These are phyloP conservation scores for Scleropages formosus DNA, from an alignment of 2,797 vertebrate genomes.

Conservation along the genomic window DNA sequence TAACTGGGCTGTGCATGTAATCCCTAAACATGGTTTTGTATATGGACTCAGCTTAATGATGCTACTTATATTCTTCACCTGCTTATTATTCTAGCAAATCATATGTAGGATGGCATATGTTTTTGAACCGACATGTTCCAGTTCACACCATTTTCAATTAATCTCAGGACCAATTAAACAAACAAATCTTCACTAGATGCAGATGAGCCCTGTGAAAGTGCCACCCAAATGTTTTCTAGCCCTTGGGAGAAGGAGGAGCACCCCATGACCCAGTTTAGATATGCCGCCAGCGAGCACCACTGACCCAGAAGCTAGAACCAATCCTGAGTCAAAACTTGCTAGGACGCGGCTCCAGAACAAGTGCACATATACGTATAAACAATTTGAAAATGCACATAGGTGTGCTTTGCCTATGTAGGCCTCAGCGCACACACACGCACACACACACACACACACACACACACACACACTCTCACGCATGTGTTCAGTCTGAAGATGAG, in stretches of 20 bases:
- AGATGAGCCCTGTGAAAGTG: not conserved
- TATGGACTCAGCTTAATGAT: not conserved
- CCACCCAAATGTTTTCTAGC: not conserved
- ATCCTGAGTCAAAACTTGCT: slow-evolving; percentile 45
- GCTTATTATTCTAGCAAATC: not conserved
- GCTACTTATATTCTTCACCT: not conserved
- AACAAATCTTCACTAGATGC: not conserved
- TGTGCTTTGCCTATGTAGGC: slow-evolving; percentile 57
- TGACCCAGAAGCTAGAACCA: slow-evolving; percentile 34
- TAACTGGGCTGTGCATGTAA: slow-evolving; percentile 10
- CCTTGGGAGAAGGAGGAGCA: slow-evolving; percentile 36
- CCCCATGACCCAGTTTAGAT: slow-evolving; percentile 39
- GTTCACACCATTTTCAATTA: slow-evolving; percentile 8
- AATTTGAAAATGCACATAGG: slow-evolving; percentile 61
- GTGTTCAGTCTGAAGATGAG: slow-evolving; percentile 67
- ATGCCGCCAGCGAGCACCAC: slow-evolving; percentile 38
- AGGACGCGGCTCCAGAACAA: slow-evolving; percentile 28
- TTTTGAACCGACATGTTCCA: slow-evolving; percentile 9
- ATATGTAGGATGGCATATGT: not conserved
- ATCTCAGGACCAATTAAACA: slow-evolving; percentile 6
- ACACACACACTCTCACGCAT: slow-evolving; percentile 46
- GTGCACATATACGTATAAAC: slow-evolving; percentile 54
- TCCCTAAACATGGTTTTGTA: slow-evolving; percentile 1
- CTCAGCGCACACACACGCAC: slow-evolving; percentile 47
- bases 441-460: slow-evolving; percentile 39